Evolutionary conservation across 2,888 invertebrate species (phyloP).

Genomic region (Lottia gigantea): DNA sequence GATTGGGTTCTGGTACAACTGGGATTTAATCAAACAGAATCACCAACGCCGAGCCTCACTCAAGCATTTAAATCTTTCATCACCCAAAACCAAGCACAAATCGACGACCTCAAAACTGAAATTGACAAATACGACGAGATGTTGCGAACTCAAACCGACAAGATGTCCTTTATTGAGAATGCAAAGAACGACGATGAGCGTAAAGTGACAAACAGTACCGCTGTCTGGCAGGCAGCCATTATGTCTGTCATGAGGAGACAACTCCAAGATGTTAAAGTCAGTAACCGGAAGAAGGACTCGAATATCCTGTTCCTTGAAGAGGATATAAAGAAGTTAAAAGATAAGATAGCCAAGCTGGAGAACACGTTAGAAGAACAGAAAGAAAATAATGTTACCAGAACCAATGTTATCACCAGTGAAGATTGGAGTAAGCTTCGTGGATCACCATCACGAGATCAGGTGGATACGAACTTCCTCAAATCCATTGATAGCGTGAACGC

Average conservation of each 20-base stretch:
- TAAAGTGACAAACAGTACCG: slow-evolving; percentile 35
- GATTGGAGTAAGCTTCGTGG: neutral
- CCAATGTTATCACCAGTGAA: neutral
- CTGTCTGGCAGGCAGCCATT: slow-evolving; percentile 51
- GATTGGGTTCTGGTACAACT: slow-evolving; percentile 48
- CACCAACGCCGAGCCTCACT: slow-evolving; percentile 36
- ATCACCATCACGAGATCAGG: neutral
- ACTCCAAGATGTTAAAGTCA: slow-evolving; percentile 45
- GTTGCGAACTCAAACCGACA: slow-evolving; percentile 33
- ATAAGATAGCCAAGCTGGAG: slow-evolving; percentile 21
- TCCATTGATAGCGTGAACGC: slow-evolving; percentile 19
- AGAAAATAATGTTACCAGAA: neutral
- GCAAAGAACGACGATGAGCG: neutral
- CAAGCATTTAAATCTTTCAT: slow-evolving; percentile 49
- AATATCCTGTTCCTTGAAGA: slow-evolving; percentile 40
- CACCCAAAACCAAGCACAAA: slow-evolving; percentile 42
- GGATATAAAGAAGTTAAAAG: slow-evolving; percentile 42
- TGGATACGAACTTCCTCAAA: slow-evolving; percentile 13
- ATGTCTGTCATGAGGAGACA: slow-evolving; percentile 54
- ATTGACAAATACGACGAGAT: slow-evolving; percentile 30
- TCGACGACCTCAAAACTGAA: slow-evolving; percentile 40
- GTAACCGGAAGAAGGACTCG: slow-evolving; percentile 44
- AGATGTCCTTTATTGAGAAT: slow-evolving; percentile 18
- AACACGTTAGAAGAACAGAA: neutral
- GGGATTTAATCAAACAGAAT: slow-evolving; percentile 36